Evolutionary conservation across 2,888 invertebrate species (phyloP), one percentile per base, ranked within the genome.

Genomic region (Schizaphis graminum): DNA sequence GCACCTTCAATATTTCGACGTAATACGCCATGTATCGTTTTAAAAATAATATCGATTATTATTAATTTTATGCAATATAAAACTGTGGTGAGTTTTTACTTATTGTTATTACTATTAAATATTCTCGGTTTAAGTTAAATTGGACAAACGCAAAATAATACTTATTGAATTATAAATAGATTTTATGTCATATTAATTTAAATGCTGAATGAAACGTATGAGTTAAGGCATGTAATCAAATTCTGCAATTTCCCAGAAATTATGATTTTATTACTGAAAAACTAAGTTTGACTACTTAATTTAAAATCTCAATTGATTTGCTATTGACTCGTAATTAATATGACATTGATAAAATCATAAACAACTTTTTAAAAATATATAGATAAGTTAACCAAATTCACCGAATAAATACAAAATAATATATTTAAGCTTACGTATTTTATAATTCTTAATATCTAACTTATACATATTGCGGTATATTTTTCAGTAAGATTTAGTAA

Each of bases 1-100:
- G 1, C 1, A 13, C 11, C 13, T 0, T n/a, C 13, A 13, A 67
- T 13, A 67, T 0, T n/a, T n/a, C n/a, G 3, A 13, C 13, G 13
- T 67, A 67, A 67, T 67, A 67, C 7, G 44, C n/a, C 0, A 13
- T 67, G n/a, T 3, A 67, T n/a, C 4, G 61, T 67, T 1, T n/a
- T n/a, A 1, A n/a, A 67, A 67, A n/a, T n/a, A 26, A 67, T 67
- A n/a, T 67, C 13, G 61, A n/a, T 67, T 67, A 67, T 67, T 5
- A 67, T 10, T n/a, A 0, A n/a, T 67, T 67, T 67, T 5, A 67
- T 61, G 11, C 4, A n/a, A 4, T 67, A 67, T 67, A 1, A 3
- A 13, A n/a, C 13, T n/a, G 67, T 67, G 5, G 13, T 7, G 67
- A 67, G 5, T 67, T 13, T 67, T n/a, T 61, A 10, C 11, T 4